These are phyloP conservation scores for Cottoperca gobio DNA, from an alignment of 2,797 vertebrate species.

Conservation along the genomic window DNA sequence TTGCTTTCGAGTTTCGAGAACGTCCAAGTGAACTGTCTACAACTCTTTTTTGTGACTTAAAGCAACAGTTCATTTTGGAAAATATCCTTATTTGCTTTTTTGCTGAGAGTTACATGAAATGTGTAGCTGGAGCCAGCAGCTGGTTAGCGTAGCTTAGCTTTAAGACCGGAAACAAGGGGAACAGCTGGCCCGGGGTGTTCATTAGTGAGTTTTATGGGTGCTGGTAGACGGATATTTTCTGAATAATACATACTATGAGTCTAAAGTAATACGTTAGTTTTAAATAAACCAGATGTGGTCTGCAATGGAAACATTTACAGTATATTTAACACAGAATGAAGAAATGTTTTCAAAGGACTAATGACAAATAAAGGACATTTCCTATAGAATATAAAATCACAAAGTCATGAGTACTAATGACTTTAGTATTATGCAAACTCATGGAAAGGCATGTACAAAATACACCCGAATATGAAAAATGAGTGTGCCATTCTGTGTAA, in stretches of 20 bases:
- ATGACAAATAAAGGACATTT: background rate
- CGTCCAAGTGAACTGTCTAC: background rate
- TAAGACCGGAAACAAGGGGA: too few species aligned
- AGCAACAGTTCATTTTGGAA: background rate
- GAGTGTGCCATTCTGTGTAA: conserved; percentile 27
- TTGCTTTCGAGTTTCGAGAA: background rate
- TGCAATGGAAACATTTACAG: background rate
- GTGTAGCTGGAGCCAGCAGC: background rate
- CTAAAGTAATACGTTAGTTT: background rate
- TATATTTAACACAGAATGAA: background rate
- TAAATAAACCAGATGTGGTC: background rate
- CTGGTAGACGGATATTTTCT: too few species aligned
- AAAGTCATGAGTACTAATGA: background rate
- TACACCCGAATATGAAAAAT: conserved; percentile 12
- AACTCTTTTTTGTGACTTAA: background rate
- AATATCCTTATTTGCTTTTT: conserved; percentile 2
- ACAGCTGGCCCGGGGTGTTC: too few species aligned
- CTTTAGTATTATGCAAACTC: background rate
- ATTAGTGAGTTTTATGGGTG: too few species aligned
- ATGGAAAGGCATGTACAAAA: background rate
- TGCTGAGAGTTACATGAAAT: background rate
- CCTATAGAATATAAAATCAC: background rate
- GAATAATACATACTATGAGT: background rate
- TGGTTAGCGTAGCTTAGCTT: too few species aligned
- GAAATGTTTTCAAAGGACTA: background rate